These are phyloP conservation scores for Hippocampus barbouri DNA, from an alignment of 2,113 vertebrate genomes.

Conservation along the genomic window DNA sequence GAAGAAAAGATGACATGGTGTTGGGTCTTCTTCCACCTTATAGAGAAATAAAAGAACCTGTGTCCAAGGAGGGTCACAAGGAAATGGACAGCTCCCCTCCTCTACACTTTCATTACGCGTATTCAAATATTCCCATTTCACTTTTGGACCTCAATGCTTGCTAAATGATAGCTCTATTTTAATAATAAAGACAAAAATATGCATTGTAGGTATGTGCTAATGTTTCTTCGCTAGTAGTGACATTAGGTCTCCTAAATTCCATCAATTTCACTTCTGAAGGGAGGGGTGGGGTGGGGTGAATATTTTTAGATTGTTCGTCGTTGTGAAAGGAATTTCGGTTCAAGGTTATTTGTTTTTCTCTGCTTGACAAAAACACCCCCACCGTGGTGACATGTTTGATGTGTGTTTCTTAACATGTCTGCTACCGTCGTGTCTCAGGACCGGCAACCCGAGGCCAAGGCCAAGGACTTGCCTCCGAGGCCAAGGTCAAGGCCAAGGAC, in stretches of 20 bases:
- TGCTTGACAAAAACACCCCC: conserved; percentile 66
- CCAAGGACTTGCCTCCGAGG: too few species aligned
- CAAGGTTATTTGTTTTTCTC: conserved; percentile 58
- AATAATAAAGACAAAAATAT: conserved; percentile 67
- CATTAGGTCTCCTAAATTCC: conserved; percentile 65
- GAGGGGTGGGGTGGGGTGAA: conserved; percentile 26
- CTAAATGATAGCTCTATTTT: conserved; percentile 62
- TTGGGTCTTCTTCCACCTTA: too few species aligned
- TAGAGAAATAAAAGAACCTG: too few species aligned
- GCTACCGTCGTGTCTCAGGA: too few species aligned
- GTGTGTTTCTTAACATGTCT: conserved; percentile 4
- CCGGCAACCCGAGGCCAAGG: too few species aligned
- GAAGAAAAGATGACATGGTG: too few species aligned
- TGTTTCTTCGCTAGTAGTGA: conserved; percentile 62
- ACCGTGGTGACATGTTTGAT: conserved; percentile 58
- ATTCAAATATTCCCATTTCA: conserved; percentile 70
- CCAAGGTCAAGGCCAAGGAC: too few species aligned
- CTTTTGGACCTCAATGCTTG: conserved; percentile 55
- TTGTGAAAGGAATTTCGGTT: conserved; percentile 53
- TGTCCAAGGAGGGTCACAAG: too few species aligned
- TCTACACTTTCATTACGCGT: conserved; percentile 62
- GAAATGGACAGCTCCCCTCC: too few species aligned
- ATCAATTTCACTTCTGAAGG: conserved; percentile 64
- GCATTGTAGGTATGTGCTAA: conserved; percentile 62
- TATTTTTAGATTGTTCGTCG: conserved; percentile 66